Percentiles rank a stretch among this genome's conserved stretches.
phyloP scores from a whole-genome alignment of 37 sponge, comb jelly and placozoan genomes.

The Agelas oroides region DNA sequence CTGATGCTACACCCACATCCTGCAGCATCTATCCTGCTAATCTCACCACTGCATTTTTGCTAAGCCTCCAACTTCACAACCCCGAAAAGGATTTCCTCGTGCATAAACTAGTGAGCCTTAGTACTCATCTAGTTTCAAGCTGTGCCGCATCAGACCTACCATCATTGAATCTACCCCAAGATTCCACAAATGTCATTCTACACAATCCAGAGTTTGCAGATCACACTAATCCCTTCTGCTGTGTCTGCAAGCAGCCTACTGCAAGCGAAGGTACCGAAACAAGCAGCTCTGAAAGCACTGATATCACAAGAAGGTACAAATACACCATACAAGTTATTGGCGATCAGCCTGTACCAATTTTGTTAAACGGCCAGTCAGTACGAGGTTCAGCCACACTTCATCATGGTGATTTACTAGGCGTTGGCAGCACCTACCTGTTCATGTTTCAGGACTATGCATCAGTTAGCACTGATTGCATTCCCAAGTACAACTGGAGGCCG shows the following conservation, averaged over 20 bases:
- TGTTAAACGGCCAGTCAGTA: slow-evolving; percentile 38
- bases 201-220: slow-evolving; percentile 23
- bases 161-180: no score
- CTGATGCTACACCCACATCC: background rate
- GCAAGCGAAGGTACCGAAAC: background rate
- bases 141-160: background rate
- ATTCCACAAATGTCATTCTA: background rate
- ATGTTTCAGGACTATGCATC: slow-evolving; percentile 63
- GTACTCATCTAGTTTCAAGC: background rate
- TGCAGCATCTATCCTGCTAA: background rate
- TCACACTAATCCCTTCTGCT: background rate
- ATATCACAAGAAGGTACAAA: no score
- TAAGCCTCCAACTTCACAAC: slow-evolving; percentile 32
- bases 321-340: background rate
- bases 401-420: slow-evolving; percentile 61
- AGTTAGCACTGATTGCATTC: background rate
- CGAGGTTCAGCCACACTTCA: slow-evolving; percentile 6
- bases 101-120: slow-evolving; percentile 11
- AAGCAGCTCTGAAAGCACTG: background rate
- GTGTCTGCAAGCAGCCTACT: background rate
- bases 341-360: background rate
- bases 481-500: slow-evolving; percentile 30
- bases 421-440: slow-evolving; percentile 51
- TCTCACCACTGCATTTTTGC: slow-evolving; percentile 26
- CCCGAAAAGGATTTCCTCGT: slow-evolving; percentile 33